phyloP scores from a whole-genome alignment of 2,888 invertebrate species.

The Sicus ferrugineus region DNA sequence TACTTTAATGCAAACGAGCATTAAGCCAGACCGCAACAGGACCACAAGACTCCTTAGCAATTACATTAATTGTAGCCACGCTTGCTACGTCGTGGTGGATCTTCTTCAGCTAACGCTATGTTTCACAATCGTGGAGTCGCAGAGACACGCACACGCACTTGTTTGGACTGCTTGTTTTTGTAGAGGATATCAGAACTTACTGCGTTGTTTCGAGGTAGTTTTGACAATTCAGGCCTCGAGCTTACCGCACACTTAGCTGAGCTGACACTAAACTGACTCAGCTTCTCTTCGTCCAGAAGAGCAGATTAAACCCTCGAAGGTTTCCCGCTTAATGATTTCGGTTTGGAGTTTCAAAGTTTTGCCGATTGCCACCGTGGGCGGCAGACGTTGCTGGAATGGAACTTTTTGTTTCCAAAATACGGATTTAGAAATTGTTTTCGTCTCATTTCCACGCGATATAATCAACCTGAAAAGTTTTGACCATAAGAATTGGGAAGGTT shows the following conservation, averaged over 20 bases:
- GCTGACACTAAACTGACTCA: not conserved
- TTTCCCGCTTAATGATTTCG: constrained; percentile 18
- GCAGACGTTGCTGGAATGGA: not conserved
- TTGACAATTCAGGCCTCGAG: not conserved
- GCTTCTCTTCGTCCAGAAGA: not conserved
- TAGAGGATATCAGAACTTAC: constrained; percentile 14
- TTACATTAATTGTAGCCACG: constrained; percentile 19
- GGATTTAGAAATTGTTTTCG: not conserved
- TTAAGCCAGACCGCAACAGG: constrained; percentile 18
- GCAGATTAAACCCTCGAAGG: not conserved
- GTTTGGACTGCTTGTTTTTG: constrained; percentile 1
- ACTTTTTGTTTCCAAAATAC: not conserved
- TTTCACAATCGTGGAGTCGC: not conserved
- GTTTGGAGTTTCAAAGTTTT: constrained; percentile 14
- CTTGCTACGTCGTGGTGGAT: constrained; percentile 5
- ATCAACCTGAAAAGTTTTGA: constrained; percentile 23
- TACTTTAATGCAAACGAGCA: constrained; percentile 14
- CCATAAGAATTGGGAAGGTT: constrained; percentile 15
- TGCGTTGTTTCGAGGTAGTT: not conserved
- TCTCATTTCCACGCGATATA: not conserved
- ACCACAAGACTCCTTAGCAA: constrained; percentile 18
- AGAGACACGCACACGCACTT: not conserved
- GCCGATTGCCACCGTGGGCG: not conserved
- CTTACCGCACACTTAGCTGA: not conserved
- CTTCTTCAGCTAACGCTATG: not conserved